Conservation (phyloP, 2,888 invertebrate species). For the Resseliella maxima region DNA sequence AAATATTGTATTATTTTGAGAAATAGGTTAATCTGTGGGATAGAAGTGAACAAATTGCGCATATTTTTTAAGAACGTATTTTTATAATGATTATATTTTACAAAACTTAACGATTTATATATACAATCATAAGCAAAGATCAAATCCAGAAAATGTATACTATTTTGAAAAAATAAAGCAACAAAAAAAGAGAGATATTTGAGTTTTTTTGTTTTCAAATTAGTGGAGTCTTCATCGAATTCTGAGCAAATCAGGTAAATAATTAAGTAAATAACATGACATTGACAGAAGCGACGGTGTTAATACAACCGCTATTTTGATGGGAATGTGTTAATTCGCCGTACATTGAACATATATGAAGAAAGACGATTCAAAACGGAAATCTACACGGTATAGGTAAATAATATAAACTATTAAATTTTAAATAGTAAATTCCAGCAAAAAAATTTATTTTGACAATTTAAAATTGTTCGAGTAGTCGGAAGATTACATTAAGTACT, state of each 20-base stretch:
- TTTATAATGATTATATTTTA: constrained; percentile 5
- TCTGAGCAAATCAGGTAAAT: neutral
- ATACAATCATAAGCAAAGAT: neutral
- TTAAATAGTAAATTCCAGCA: no score
- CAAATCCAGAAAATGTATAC: neutral
- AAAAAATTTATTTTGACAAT: no score
- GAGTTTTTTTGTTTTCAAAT: no score
- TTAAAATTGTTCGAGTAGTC: no score
- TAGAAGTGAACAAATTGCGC: constrained; percentile 43
- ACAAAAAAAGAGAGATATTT: neutral
- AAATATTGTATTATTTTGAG: constrained; percentile 46
- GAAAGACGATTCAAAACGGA: no score
- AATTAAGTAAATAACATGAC: neutral
- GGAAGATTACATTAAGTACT: neutral
- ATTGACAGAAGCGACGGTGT: constrained; percentile 1
- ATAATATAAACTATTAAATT: no score
- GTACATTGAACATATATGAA: neutral
- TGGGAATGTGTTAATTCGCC: neutral
- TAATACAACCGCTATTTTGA: neutral
- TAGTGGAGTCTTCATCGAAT: no score
- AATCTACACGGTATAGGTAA: no score
- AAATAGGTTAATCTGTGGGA: neutral
- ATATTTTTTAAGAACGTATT: constrained; percentile 34
- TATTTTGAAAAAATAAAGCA: neutral
- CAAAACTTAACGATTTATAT: neutral